These are phyloP conservation scores for Aleiodes sp. DNA, from an alignment of 1,140 invertebrate genomes.

Conservation along the genomic window DNA sequence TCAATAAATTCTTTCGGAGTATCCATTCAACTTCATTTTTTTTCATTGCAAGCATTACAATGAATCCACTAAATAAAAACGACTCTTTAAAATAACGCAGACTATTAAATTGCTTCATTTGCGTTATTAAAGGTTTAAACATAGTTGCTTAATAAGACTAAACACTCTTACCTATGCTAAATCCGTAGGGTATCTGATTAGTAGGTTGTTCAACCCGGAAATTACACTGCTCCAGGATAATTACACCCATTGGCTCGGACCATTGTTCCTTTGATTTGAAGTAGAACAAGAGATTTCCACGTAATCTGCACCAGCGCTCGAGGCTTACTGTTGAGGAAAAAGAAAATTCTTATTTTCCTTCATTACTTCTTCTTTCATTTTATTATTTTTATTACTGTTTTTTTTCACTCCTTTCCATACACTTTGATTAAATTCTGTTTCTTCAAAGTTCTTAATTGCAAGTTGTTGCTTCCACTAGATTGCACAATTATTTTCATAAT, in stretches of 20 bases:
- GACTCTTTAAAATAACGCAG: no score
- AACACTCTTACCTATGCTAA: constrained; percentile 60
- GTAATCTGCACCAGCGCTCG: constrained; percentile 89
- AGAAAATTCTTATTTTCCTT: not conserved
- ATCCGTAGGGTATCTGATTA: constrained; percentile 61
- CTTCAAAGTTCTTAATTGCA: no score
- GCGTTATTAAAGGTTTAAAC: not conserved
- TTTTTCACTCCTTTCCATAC: not conserved
- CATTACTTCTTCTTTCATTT: not conserved
- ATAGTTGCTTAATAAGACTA: not conserved
- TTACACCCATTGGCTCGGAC: constrained; percentile 87
- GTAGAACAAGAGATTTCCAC: constrained; percentile 94
- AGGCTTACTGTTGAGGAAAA: constrained; percentile 73
- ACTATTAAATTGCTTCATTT: no score
- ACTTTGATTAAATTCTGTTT: not conserved
- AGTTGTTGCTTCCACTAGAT: no score
- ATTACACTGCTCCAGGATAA: constrained; percentile 87
- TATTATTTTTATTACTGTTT: not conserved
- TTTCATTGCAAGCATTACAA: no score
- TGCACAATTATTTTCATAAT: no score
- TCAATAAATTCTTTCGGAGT: no score
- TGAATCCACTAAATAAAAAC: no score
- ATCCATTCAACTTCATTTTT: no score
- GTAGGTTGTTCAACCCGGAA: constrained; percentile 75
- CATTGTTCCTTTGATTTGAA: constrained; percentile 89